phyloP scores from a whole-genome alignment of 2,797 vertebrate genomes.

The Sebastiscus albofasciatus region DNA sequence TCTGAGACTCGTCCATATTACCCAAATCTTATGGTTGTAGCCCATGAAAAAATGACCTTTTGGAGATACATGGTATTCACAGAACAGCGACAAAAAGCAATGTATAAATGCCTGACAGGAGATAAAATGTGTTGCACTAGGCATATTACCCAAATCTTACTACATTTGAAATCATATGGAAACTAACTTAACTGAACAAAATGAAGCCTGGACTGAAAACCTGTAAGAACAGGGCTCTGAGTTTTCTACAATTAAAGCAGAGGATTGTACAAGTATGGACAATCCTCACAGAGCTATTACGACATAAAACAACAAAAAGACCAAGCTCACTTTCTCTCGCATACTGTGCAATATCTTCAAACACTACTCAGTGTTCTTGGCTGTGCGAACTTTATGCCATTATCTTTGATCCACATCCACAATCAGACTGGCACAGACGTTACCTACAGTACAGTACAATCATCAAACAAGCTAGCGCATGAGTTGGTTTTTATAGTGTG shows the following conservation, averaged over 20 bases:
- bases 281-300: not conserved
- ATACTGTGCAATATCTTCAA: conserved; percentile 31
- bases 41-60: not conserved
- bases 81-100: not conserved
- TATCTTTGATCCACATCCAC: conserved; percentile 58
- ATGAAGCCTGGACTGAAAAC: conserved; percentile 9
- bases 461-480: conserved; percentile 51
- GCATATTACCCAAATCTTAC: not conserved
- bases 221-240: not conserved
- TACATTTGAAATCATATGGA: conserved; percentile 7
- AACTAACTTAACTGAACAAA: conserved; percentile 4
- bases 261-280: not conserved
- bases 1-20: no score
- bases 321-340: not conserved
- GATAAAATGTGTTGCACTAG: not conserved
- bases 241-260: conserved; percentile 1
- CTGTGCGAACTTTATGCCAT: conserved; percentile 30
- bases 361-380: conserved; percentile 40
- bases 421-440: conserved; percentile 39
- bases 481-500: conserved; percentile 36
- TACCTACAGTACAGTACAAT: conserved; percentile 29
- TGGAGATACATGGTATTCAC: not conserved
- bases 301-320: conserved; percentile 12
- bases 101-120: not conserved
- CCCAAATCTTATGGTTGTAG: not conserved